These are phyloP conservation scores for Todus mexicanus DNA, from an alignment of 2,797 vertebrate genomes.

Conservation along the genomic window DNA sequence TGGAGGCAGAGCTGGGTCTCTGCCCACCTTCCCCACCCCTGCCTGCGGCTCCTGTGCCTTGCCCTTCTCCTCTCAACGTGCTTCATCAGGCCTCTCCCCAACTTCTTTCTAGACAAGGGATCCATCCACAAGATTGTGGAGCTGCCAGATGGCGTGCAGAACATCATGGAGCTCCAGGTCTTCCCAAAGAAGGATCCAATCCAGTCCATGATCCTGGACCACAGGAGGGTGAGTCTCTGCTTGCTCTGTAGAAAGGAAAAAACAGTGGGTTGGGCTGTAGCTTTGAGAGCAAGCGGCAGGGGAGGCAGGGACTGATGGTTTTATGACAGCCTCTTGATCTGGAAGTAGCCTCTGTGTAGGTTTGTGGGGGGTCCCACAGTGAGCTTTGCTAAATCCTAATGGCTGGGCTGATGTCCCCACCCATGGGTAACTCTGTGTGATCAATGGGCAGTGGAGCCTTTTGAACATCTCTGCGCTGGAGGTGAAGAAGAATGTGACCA, in stretches of 20 bases:
- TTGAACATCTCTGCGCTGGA: background rate
- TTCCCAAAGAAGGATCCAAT: constrained; percentile 53
- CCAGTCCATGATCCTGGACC: constrained; percentile 69
- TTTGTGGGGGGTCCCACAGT: background rate
- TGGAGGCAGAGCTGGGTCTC: background rate
- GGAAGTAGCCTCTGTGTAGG: background rate
- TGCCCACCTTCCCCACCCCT: background rate
- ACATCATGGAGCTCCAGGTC: constrained; percentile 75
- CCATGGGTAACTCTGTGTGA: background rate
- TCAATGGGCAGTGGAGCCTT: background rate
- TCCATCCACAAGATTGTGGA: constrained; percentile 76
- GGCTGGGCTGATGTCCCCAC: background rate
- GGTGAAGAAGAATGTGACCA: accelerated
- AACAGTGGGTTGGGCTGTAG: background rate
- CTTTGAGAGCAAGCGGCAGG: background rate
- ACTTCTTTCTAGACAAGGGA: constrained; percentile 66
- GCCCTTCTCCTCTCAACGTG: no score
- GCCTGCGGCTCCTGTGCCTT: background rate
- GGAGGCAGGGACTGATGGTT: background rate
- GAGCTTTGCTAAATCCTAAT: background rate
- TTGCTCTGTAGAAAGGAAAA: accelerated
- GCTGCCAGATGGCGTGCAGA: constrained; percentile 23
- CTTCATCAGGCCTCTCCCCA: background rate
- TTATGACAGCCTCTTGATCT: background rate
- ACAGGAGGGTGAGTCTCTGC: constrained; percentile 51